Conservation (phyloP, 2,113 vertebrate genomes). For the Bothrops jararaca region DNA sequence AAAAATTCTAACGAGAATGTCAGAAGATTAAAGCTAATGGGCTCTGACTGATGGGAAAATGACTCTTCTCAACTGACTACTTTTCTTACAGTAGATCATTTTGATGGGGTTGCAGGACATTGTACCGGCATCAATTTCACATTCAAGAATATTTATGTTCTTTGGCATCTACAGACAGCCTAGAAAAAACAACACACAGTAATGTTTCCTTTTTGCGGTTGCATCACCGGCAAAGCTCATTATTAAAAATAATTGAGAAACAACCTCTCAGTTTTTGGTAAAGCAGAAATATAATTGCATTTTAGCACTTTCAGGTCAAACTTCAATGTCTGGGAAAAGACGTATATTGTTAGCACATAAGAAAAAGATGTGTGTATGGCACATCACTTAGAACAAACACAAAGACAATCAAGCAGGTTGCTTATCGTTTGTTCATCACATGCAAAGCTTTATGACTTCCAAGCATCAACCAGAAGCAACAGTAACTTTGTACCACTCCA, state of each 20-base stretch:
- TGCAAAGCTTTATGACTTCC: neutral
- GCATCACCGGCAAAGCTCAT: neutral
- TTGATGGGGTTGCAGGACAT: neutral
- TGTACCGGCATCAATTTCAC: neutral
- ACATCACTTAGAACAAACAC: neutral
- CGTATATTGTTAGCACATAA: neutral
- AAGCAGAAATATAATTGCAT: neutral
- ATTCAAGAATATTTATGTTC: neutral
- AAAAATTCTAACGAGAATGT: neutral
- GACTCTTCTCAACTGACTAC: neutral
- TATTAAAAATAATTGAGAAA: neutral
- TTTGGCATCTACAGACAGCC: neutral
- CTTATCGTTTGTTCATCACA: neutral
- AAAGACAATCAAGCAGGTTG: neutral
- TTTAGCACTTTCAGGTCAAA: slow-evolving; percentile 20
- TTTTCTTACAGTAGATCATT: neutral
- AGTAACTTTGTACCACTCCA: neutral
- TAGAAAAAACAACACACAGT: neutral
- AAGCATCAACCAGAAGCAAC: slow-evolving; percentile 21
- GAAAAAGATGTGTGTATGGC: slow-evolving; percentile 3
- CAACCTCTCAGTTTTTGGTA: neutral
- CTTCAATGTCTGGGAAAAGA: neutral
- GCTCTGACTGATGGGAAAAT: neutral
- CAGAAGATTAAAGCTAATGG: neutral
- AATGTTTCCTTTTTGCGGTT: neutral